phyloP scores from a whole-genome alignment of 1,140 invertebrate genomes.

The Brachionus angularis region DNA sequence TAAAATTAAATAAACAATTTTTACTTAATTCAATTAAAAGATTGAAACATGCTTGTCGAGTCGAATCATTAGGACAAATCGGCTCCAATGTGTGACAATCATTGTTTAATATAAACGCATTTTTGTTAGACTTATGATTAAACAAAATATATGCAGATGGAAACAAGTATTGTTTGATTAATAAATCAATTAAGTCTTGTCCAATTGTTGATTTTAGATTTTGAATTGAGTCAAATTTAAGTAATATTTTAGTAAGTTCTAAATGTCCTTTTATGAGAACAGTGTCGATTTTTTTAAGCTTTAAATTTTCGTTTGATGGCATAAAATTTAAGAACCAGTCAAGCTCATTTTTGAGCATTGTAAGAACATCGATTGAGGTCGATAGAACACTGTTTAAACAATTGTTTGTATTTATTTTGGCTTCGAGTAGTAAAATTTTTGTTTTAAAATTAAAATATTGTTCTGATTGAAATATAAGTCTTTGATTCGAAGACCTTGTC shows the following conservation, averaged over 20 bases:
- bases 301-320: constrained; percentile 51
- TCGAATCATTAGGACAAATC: constrained; percentile 57
- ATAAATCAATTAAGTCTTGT: constrained; percentile 46
- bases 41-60: constrained; percentile 59
- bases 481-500: constrained; percentile 59
- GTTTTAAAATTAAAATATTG: constrained; percentile 64
- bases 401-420: too few species aligned
- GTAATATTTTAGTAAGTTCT: constrained; percentile 57
- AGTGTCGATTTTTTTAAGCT: constrained; percentile 56
- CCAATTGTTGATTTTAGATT: constrained; percentile 55
- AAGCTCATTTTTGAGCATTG: constrained; percentile 61
- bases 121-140: background rate
- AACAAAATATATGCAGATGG: constrained; percentile 52
- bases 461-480: constrained; percentile 57
- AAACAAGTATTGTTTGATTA: constrained; percentile 60
- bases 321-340: constrained; percentile 61
- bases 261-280: constrained; percentile 60
- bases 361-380: constrained; percentile 53
- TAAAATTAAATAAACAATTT: constrained; percentile 54
- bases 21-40: constrained; percentile 59
- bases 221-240: constrained; percentile 62
- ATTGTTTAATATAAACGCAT: constrained; percentile 19
- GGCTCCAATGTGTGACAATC: too few species aligned
- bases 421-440: too few species aligned
- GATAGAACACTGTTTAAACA: too few species aligned